Conservation (phyloP, 2,113 vertebrate genomes). For the Philantomba maxwellii region DNA sequence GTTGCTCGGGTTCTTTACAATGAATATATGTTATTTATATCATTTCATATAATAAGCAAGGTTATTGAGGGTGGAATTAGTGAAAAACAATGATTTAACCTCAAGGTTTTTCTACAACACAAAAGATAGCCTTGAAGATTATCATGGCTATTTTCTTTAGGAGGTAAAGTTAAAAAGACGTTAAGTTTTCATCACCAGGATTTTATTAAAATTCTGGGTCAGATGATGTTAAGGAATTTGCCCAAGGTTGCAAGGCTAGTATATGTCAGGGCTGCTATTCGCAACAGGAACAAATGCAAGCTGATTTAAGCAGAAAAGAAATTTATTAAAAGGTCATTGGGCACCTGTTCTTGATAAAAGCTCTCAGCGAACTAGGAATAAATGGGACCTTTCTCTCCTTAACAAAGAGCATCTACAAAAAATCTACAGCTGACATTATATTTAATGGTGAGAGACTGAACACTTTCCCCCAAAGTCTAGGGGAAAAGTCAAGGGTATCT, state of each 20-base stretch:
- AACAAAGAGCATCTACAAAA: not conserved
- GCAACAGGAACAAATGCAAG: not conserved
- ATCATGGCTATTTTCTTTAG: not conserved
- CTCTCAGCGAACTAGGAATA: not conserved
- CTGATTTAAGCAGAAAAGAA: conserved; percentile 11
- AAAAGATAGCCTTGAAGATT: not conserved
- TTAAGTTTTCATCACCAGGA: not conserved
- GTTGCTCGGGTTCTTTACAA: not conserved
- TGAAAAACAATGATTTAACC: not conserved
- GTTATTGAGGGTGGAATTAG: not conserved
- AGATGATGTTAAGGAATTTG: not conserved
- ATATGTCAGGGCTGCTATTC: not conserved
- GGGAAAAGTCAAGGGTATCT: not conserved
- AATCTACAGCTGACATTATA: not conserved
- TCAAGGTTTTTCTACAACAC: not conserved
- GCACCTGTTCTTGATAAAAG: conserved; percentile 1
- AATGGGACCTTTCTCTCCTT: not conserved
- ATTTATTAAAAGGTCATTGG: conserved; percentile 15
- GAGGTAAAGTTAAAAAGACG: not conserved
- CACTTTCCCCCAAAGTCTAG: not conserved
- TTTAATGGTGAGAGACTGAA: not conserved
- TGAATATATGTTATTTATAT: not conserved
- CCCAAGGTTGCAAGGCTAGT: not conserved
- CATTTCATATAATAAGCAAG: not conserved
- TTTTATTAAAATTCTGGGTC: not conserved